Evolutionary conservation across 2,113 vertebrate species (phyloP), one percentile per base, ranked within the genome.

Genomic region (Corythornis vintsioides): DNA sequence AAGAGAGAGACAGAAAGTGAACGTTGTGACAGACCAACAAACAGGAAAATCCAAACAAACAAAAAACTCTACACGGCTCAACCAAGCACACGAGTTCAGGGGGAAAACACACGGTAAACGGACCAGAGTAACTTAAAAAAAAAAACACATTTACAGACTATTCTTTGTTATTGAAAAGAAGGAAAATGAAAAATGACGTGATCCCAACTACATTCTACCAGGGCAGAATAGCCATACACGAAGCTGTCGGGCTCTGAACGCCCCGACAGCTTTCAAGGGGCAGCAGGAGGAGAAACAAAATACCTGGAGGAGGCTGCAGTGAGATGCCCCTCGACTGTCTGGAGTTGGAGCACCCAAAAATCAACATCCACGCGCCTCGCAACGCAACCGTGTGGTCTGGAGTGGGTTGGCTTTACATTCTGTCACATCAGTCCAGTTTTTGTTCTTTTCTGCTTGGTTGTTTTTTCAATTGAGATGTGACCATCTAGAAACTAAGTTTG

Each of bases 1-100:
- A 45, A 92, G 92, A 91, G 93, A 88, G 94, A 96, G 94, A 94
- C 75, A 95, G 92, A 93, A 93, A 89, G 91, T 69, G 92, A 91
- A 94, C 40, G 11, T 72, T 7, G 20, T n/a, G 92, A 97, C 87
- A 67, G 95, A 95, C 88, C 5, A 89, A 94, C 94, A 61, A 59
- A 95, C 52, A 21, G 86, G 92, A 94, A 86, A 89, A 96, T 95
- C 92, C 89, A 71, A 53, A 33, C 87, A 96, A 97, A 96, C 95
- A 72, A 96, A 97, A 91, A 95, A 82, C 91, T 94, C 94, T 90
- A 97, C 93, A 96, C 78, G 92, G 89, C 83, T 96, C 92, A 96
- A 95, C 88, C 93, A 92, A 64, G 55, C 90, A 92, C 90, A 95
- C 31, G 3, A 74, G 79, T 90, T n/a, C 92, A 67, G 86, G 92